These are phyloP conservation scores for Amphiprion clarkii DNA, from an alignment of 2,797 vertebrate species.

Conservation along the genomic window DNA sequence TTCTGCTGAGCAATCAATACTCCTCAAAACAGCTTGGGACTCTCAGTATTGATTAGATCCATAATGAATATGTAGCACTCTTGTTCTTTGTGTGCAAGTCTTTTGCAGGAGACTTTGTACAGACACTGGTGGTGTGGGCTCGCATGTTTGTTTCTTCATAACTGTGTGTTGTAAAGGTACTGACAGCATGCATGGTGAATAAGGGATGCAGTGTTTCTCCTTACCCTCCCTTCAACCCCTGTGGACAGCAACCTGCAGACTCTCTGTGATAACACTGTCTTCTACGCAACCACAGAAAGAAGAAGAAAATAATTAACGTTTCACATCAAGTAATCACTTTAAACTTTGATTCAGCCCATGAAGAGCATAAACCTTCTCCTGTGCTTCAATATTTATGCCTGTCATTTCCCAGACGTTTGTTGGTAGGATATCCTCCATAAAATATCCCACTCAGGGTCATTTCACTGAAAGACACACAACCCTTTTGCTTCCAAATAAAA, in stretches of 20 bases:
- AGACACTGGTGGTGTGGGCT: neutral
- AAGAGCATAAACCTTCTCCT: neutral
- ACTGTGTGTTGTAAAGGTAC: constrained; percentile 32
- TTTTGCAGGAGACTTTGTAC: constrained; percentile 14
- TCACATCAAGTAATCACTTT: constrained; percentile 5
- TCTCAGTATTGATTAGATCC: constrained; percentile 46
- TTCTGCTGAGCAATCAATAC: constrained; percentile 67
- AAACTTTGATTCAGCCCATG: constrained; percentile 16
- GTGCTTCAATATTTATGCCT: neutral
- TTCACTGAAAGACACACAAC: constrained; percentile 24
- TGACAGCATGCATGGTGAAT: constrained; percentile 46
- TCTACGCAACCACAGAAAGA: neutral
- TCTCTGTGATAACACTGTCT: constrained; percentile 10
- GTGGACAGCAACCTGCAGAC: constrained; percentile 22
- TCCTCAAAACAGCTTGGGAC: constrained; percentile 45
- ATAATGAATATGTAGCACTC: constrained; percentile 71
- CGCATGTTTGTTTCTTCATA: constrained; percentile 29
- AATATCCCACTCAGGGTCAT: constrained; percentile 29
- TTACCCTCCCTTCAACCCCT: constrained; percentile 21
- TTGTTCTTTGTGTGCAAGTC: constrained; percentile 31
- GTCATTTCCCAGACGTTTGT: neutral
- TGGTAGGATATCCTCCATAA: neutral
- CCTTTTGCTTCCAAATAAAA: constrained; percentile 23
- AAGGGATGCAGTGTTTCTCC: constrained; percentile 18
- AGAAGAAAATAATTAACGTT: neutral